Base-by-base conservation (phyloP, 2,113 vertebrate genomes). In the Turnix velox region DNA sequence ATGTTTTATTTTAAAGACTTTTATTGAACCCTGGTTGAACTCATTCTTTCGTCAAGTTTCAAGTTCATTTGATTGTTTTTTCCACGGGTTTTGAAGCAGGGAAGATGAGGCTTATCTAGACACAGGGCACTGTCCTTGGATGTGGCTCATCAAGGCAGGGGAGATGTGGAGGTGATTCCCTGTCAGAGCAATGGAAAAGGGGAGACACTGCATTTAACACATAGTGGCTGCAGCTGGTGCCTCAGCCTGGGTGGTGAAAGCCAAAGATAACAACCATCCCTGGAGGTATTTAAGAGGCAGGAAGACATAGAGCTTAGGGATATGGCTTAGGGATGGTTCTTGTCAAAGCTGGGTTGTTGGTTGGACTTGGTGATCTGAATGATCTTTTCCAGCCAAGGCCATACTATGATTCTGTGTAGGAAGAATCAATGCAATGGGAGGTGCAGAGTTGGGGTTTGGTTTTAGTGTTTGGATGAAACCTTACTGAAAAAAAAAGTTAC, bases 221-320 rank as follows among this genome's bases (percentile, higher is more conserved):
- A 24, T 14, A 18, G 51, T 55, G 37, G 30, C 54, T 0, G 0
- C 31, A 43, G 54, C 49, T 61, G 30, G 25, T 27, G 7, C 54
- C 30, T 69, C 51, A 61, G 28, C 24, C 43, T 43, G 48, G 28
- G 28, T 2, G 9, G 25, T 24, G 31, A 68, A 69, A 51, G 40
- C 30, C 9, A 69, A 40, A 68, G 51, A 33, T 17, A 33, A 24
- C 0, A 0, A n/a, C n/a, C n/a, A n/a, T n/a, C n/a, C n/a, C n/a
- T n/a, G n/a, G n/a, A n/a, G n/a, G n/a, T n/a, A n/a, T n/a, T n/a
- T n/a, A n/a, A n/a, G n/a, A n/a, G n/a, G n/a, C n/a, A n/a, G n/a
- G n/a, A n/a, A n/a, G n/a, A n/a, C n/a, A n/a, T n/a, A n/a, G n/a
- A n/a, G n/a, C n/a, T n/a, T n/a, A n/a, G n/a, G n/a, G n/a, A n/a